A percentile compares a stretch with the other conserved stretches of the same genome.
These are phyloP conservation scores for Hypotaenidia okinawae DNA, from an alignment of 2,797 vertebrate genomes.

Conservation along the genomic window DNA sequence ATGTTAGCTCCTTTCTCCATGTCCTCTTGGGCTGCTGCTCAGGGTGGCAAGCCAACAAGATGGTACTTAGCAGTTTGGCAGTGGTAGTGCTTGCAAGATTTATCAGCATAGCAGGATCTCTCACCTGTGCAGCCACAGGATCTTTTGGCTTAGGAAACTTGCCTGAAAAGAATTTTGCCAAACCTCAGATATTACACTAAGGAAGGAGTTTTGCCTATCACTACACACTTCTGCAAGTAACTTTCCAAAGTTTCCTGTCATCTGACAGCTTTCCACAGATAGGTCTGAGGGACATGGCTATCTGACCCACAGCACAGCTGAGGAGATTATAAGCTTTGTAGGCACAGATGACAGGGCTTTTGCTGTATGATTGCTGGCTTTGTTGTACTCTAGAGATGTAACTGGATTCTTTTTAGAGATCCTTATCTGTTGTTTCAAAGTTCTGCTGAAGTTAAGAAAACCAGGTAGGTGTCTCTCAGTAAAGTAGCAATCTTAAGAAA, in stretches of 20 bases:
- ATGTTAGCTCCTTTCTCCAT: neutral
- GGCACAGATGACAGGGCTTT: neutral
- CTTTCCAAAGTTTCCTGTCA: neutral
- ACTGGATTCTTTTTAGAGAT: neutral
- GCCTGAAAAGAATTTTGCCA: neutral
- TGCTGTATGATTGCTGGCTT: neutral
- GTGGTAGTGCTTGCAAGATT: neutral
- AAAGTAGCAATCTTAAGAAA: neutral
- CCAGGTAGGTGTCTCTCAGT: neutral
- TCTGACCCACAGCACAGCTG: neutral
- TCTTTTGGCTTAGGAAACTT: neutral
- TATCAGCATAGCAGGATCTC: neutral
- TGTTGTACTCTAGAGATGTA: neutral
- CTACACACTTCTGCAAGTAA: neutral
- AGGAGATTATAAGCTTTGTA: neutral
- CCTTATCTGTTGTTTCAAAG: neutral
- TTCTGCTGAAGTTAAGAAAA: neutral
- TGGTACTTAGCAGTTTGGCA: neutral
- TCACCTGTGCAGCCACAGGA: neutral
- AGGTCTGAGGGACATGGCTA: neutral
- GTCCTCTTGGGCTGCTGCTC: neutral
- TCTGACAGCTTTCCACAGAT: neutral
- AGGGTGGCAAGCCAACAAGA: neutral
- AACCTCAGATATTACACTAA: neutral
- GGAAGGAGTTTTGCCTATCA: neutral